Evolutionary conservation across 2,888 invertebrate species (phyloP).

Genomic region (Cerceris ruficornis): DNA sequence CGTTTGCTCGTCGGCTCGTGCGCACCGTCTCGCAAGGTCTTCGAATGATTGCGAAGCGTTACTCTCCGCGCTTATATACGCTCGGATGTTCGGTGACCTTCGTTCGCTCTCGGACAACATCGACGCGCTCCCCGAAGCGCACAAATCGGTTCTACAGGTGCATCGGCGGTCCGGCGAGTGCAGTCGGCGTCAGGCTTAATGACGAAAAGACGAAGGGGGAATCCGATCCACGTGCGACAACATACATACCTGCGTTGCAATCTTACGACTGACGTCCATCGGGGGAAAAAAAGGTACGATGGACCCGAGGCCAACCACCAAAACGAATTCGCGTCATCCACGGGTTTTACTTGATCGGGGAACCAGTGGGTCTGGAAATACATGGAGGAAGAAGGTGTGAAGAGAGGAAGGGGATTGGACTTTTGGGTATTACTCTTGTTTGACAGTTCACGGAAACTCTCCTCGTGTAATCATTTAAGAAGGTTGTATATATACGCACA

Average conservation of each 20-base stretch:
- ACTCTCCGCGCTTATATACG: constrained; percentile 51
- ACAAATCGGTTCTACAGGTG: constrained; percentile 37
- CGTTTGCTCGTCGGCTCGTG: not conserved
- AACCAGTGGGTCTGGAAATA: not conserved
- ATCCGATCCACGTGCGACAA: constrained; percentile 6
- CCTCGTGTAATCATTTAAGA: too few species aligned
- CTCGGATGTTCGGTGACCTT: constrained; percentile 49
- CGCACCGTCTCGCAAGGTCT: constrained; percentile 5
- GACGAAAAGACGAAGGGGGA: constrained; percentile 28
- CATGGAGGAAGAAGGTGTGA: too few species aligned
- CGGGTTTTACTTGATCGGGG: not conserved
- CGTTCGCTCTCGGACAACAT: constrained; percentile 47
- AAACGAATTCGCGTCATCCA: not conserved
- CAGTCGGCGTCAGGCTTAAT: constrained; percentile 7
- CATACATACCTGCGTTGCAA: not conserved
- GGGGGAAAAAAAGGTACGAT: not conserved
- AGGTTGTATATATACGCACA: too few species aligned
- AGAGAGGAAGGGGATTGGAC: too few species aligned
- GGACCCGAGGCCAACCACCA: constrained; percentile 7
- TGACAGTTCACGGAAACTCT: too few species aligned
- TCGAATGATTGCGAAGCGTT: constrained; percentile 37
- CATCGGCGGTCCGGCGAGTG: constrained; percentile 22
- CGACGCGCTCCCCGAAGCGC: constrained; percentile 14
- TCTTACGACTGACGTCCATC: not conserved
- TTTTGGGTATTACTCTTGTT: too few species aligned